These are phyloP conservation scores for Anthopleura sola DNA, from an alignment of 64 coral and sea anemone species.

Conservation along the genomic window DNA sequence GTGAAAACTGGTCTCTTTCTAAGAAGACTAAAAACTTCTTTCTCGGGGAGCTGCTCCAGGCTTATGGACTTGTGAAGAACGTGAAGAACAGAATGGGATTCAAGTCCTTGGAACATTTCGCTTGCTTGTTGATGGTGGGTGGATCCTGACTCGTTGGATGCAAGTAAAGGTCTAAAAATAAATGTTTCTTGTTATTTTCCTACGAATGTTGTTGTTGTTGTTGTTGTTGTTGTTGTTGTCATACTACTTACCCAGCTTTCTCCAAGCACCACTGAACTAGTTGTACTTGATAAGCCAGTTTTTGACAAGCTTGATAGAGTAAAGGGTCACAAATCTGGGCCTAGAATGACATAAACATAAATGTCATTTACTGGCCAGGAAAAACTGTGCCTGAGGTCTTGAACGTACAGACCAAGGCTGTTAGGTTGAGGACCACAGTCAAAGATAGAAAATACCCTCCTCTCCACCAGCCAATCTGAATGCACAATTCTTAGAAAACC, in stretches of 20 bases:
- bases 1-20: slow-evolving; percentile 89
- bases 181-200: not conserved
- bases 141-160: slow-evolving; percentile 68
- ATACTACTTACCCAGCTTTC: slow-evolving; percentile 66
- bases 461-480: too few relatives aligned
- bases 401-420: too few relatives aligned
- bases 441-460: too few relatives aligned
- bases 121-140: slow-evolving; percentile 81
- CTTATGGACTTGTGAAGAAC: slow-evolving; percentile 89
- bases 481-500: too few relatives aligned
- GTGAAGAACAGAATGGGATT: slow-evolving; percentile 92
- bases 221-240: too few relatives aligned
- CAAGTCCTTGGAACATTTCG: slow-evolving; percentile 94
- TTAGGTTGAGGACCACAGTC: too few relatives aligned
- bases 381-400: too few relatives aligned
- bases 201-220: too few relatives aligned
- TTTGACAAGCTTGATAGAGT: slow-evolving; percentile 89
- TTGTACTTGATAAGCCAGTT: slow-evolving; percentile 92
- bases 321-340: slow-evolving; percentile 47
- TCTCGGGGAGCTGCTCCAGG: slow-evolving; percentile 77
- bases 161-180: slow-evolving; percentile 62
- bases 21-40: slow-evolving; percentile 87
- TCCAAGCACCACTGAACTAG: slow-evolving; percentile 94
- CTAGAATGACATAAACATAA: slow-evolving; percentile 7
- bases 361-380: too few relatives aligned